phyloP scores from a whole-genome alignment of 2,113 vertebrate genomes.

The Upupa epops region DNA sequence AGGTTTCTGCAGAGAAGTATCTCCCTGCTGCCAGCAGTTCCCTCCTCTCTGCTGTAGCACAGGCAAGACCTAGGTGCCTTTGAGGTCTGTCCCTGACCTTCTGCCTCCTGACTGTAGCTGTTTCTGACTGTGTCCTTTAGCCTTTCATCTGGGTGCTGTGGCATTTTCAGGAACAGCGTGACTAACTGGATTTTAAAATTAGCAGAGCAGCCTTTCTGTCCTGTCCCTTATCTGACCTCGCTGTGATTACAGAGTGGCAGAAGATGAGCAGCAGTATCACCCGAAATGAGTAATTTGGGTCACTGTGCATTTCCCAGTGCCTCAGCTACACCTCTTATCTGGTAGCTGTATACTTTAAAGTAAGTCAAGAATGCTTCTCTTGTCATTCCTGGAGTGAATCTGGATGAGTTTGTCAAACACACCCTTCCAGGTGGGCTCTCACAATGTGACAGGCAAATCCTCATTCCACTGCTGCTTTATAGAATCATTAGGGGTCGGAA shows the following conservation, averaged over 20 bases:
- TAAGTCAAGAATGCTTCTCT: not conserved
- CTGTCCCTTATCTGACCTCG: not conserved
- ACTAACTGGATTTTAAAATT: not conserved
- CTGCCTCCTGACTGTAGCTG: not conserved
- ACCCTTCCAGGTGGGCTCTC: not conserved
- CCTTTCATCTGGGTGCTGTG: not conserved
- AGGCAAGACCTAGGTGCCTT: not conserved
- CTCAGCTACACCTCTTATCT: not conserved
- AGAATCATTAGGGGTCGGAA: no score
- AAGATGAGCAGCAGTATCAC: not conserved
- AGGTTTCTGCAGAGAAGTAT: not conserved
- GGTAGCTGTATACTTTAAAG: not conserved
- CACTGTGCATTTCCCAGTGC: not conserved
- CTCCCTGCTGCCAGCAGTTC: not conserved
- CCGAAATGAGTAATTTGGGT: not conserved
- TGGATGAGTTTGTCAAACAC: not conserved
- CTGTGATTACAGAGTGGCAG: not conserved
- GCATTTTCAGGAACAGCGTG: not conserved
- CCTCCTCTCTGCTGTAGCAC: not conserved
- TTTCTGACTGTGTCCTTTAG: not conserved
- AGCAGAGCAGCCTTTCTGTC: not conserved
- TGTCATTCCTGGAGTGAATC: not conserved
- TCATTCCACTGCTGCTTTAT: not conserved
- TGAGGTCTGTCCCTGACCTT: not conserved
- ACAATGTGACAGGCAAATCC: no score